phyloP scores from a whole-genome alignment of 2,797 vertebrate genomes.

The Smutsia gigantea region DNA sequence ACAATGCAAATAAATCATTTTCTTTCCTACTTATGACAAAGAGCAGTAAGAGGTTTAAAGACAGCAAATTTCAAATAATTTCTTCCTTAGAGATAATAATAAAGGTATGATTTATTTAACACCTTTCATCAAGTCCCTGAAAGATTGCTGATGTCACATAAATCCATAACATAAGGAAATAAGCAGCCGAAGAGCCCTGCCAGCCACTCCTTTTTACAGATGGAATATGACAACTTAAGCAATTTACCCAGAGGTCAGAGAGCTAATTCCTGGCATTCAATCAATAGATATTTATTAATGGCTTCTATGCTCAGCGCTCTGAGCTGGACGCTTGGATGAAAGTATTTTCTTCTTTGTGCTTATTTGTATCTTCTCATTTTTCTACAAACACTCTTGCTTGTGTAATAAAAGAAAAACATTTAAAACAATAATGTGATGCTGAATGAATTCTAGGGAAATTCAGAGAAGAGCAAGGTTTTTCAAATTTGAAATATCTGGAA shows the following conservation, averaged over 20 bases:
- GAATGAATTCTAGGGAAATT: slow-evolving; percentile 20
- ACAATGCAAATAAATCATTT: slow-evolving; percentile 41
- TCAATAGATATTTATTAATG: slow-evolving; percentile 78
- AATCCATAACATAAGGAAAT: slow-evolving; percentile 69
- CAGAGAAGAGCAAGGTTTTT: background rate
- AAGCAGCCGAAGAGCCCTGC: slow-evolving; percentile 43
- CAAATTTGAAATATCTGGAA: slow-evolving; percentile 24
- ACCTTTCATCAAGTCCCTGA: slow-evolving; percentile 64
- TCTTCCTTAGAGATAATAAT: slow-evolving; percentile 60
- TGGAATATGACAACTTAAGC: slow-evolving; percentile 76
- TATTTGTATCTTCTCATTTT: slow-evolving; percentile 38
- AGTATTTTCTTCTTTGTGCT: slow-evolving; percentile 52
- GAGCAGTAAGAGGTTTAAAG: slow-evolving; percentile 39
- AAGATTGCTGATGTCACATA: slow-evolving; percentile 70
- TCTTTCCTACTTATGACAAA: slow-evolving; percentile 30
- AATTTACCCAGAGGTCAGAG: slow-evolving; percentile 71
- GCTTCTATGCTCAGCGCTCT: slow-evolving; percentile 31
- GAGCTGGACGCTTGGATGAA: slow-evolving; percentile 29
- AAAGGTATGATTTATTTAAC: slow-evolving; percentile 76
- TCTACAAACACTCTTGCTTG: background rate
- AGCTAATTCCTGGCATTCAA: slow-evolving; percentile 78
- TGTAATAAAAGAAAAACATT: slow-evolving; percentile 44
- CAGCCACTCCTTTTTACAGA: slow-evolving; percentile 53
- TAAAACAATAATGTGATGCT: slow-evolving; percentile 5
- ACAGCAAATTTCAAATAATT: slow-evolving; percentile 55